A percentile compares a stretch with the other conserved stretches of the same genome.
Conservation (phyloP, 2,888 invertebrate genomes). For the Amiota mariae region DNA sequence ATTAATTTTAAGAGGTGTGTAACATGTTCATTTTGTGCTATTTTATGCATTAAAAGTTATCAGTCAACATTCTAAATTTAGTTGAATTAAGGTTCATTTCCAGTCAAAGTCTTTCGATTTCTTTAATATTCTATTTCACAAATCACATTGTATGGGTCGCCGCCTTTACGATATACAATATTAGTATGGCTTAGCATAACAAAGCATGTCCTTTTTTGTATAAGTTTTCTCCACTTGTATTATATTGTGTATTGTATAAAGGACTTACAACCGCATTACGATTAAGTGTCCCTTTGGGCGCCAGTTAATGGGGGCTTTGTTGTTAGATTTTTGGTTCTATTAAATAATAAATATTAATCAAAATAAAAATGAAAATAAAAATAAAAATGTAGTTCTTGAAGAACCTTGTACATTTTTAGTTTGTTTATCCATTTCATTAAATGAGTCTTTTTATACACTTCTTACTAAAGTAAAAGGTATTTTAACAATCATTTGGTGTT, state of each 20-base stretch:
- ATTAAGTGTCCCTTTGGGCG: constrained; percentile 4
- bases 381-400: no score
- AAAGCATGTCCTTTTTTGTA: constrained; percentile 47
- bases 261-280: constrained; percentile 2
- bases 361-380: neutral
- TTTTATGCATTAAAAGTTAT: neutral
- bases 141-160: neutral
- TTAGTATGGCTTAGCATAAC: constrained; percentile 59
- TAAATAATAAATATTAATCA: constrained; percentile 4
- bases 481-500: no score
- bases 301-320: neutral
- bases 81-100: neutral
- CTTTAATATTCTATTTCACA: neutral
- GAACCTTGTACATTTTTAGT: no score
- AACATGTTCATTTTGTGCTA: neutral
- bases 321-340: neutral
- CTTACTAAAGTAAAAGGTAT: no score
- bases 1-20: constrained; percentile 6
- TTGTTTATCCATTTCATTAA: no score
- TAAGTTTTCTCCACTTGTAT: constrained; percentile 9
- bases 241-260: constrained; percentile 2
- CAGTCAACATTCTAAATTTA: neutral
- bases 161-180: no score
- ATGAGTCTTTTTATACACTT: no score
- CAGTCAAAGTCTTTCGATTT: neutral